phyloP scores from a whole-genome alignment of 1,140 invertebrate species.

The Papilio xuthus region DNA sequence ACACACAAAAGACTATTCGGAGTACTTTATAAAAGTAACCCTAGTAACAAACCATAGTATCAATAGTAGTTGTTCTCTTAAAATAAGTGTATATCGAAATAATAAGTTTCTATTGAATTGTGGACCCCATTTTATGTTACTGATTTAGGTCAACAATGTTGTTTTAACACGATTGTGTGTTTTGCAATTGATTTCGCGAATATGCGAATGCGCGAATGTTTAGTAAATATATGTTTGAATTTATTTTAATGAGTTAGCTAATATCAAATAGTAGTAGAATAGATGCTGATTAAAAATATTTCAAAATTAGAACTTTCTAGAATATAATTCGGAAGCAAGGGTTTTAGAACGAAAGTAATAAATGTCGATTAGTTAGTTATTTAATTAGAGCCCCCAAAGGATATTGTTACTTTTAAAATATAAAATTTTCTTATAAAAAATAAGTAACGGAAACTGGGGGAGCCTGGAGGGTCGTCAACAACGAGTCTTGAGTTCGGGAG shows the following conservation, averaged over 20 bases:
- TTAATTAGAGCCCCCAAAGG: conserved; percentile 6
- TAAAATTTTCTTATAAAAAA: conserved; percentile 31
- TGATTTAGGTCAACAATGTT: conserved; percentile 42
- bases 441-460: conserved; percentile 1
- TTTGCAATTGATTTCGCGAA: conserved; percentile 11
- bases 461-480: conserved; percentile 18
- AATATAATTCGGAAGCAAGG: neutral
- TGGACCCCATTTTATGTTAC: conserved; percentile 29
- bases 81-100: conserved; percentile 16
- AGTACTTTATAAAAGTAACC: neutral
- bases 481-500: conserved; percentile 13
- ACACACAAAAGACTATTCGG: neutral
- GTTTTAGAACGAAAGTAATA: neutral
- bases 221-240: conserved; percentile 9
- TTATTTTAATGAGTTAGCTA: neutral
- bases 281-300: neutral
- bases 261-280: neutral
- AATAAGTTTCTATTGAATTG: neutral
- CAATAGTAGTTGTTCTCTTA: conserved; percentile 5
- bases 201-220: neutral
- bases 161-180: conserved; percentile 39
- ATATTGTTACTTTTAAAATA: conserved; percentile 18
- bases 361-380: conserved; percentile 11
- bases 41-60: neutral
- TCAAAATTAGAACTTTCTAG: neutral